phyloP scores from a whole-genome alignment of 2,888 invertebrate species.

The Dromius quadrimaculatus region DNA sequence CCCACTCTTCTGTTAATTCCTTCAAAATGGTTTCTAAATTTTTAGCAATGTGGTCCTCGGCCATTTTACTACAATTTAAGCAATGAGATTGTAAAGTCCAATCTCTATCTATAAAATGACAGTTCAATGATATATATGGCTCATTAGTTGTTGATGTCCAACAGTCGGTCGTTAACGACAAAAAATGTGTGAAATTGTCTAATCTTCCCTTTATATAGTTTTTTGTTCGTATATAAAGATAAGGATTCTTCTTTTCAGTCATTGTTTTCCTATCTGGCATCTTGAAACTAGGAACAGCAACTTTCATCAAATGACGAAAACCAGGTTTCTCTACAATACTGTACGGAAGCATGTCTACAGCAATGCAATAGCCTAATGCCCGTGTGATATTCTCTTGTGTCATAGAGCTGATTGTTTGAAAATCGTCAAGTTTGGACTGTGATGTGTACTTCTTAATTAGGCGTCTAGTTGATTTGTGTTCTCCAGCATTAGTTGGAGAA shows the following conservation, averaged over 20 bases:
- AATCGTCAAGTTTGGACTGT: neutral
- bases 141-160: slow-evolving; percentile 1
- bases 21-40: neutral
- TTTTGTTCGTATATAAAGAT: neutral
- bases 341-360: neutral
- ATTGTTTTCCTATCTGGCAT: neutral
- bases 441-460: neutral
- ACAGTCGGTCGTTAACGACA: neutral
- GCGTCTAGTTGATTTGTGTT: neutral
- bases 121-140: neutral
- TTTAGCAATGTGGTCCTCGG: neutral
- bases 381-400: neutral
- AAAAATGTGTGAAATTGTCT: neutral
- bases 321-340: neutral
- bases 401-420: neutral
- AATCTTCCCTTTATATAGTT: neutral
- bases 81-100: neutral
- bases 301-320: slow-evolving; percentile 3
- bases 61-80: neutral
- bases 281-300: slow-evolving; percentile 2
- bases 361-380: slow-evolving; percentile 1
- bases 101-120: neutral
- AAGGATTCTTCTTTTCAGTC: neutral
- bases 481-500: neutral
- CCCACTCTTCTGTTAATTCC: neutral